These are phyloP conservation scores for Danionella cerebrum DNA, from an alignment of 2,113 vertebrate genomes.

Conservation along the genomic window DNA sequence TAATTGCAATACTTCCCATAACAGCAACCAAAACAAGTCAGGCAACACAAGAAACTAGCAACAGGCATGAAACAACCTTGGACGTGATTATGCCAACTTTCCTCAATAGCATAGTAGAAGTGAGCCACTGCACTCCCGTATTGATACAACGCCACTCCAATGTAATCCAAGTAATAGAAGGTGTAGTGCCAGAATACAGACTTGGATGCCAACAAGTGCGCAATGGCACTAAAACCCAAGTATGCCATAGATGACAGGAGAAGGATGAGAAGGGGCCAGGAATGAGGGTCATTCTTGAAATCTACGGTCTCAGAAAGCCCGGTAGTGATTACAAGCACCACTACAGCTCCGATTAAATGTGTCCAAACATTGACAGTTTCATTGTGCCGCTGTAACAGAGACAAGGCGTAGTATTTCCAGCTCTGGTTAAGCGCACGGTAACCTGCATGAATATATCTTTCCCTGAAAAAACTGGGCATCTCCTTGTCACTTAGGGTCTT, in stretches of 20 bases:
- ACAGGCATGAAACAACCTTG: slow-evolving; percentile 67
- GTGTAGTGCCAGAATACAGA: slow-evolving; percentile 79
- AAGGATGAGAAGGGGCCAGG: slow-evolving; percentile 77
- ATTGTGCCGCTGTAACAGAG: slow-evolving; percentile 82
- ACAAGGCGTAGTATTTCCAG: slow-evolving; percentile 83
- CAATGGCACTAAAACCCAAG: slow-evolving; percentile 68
- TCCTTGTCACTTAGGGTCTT: slow-evolving; percentile 67
- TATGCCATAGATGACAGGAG: slow-evolving; percentile 70
- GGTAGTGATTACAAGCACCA: slow-evolving; percentile 62
- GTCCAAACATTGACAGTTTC: slow-evolving; percentile 88
- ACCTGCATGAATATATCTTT: slow-evolving; percentile 70
- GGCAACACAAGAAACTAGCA: slow-evolving; percentile 68
- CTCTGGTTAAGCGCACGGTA: slow-evolving; percentile 73
- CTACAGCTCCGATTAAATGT: slow-evolving; percentile 70
- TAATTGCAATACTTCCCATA: slow-evolving; percentile 75
- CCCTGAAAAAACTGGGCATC: slow-evolving; percentile 77
- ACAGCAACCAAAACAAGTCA: slow-evolving; percentile 82
- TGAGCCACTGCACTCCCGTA: slow-evolving; percentile 78
- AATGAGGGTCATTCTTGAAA: slow-evolving; percentile 68
- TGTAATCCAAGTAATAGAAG: slow-evolving; percentile 88
- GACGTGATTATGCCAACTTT: slow-evolving; percentile 58
- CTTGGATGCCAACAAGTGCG: slow-evolving; percentile 80
- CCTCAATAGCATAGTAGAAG: slow-evolving; percentile 78
- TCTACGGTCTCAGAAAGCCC: slow-evolving; percentile 64
- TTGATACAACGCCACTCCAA: slow-evolving; percentile 85